Evolutionary conservation across 2,113 vertebrate genomes (phyloP), one percentile per base, ranked within the genome.

Genomic region (Eonycteris spelaea): DNA sequence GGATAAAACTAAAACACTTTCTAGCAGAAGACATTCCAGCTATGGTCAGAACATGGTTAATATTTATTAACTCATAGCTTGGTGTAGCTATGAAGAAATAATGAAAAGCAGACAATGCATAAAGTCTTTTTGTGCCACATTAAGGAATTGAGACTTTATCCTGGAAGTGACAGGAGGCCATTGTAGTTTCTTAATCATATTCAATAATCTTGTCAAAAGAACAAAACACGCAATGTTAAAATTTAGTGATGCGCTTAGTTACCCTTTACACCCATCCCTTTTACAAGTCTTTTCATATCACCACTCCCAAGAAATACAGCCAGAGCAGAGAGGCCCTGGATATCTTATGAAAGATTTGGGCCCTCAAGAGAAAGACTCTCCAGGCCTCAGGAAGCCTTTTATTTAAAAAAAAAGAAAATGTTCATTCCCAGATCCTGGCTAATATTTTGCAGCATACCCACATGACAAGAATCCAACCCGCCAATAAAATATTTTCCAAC

Each of bases 381-480:
- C 33, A n/a, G 8, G 26, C 19, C 15, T 45, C 14, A 53, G 18
- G 24, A n/a, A 21, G 28, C 12, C 65, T 5, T 85, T 83, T 51
- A 93, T 89, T 90, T 86, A 57, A 70, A 83, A 70, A 0, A 38
- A 26, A 28, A 74, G 71, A 0, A 38, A 26, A 28, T 70, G 71
- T 85, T 86, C 30, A 86, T 57, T 94, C 5, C 40, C 33, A 80
- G 77, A 89, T 6, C 14, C 30, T 77, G 28, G 19, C 22, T 87
- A 35, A 8, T 74, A 48, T 48, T 84, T 84, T 71, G 11, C 35
- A 96, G 26, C 43, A 84, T 65, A 82, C 4, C 5, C n/a, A 71
- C 96, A 92, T 35, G 24, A 92, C 40, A 96, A 70, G 59, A 95
- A 70, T 70, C 12, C 15, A 88, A 57, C 3, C 33, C 73, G 75